A percentile compares a stretch with the other conserved stretches of the same genome.
Conservation (phyloP, 1,140 invertebrate species). For the Papilio xuthus region DNA sequence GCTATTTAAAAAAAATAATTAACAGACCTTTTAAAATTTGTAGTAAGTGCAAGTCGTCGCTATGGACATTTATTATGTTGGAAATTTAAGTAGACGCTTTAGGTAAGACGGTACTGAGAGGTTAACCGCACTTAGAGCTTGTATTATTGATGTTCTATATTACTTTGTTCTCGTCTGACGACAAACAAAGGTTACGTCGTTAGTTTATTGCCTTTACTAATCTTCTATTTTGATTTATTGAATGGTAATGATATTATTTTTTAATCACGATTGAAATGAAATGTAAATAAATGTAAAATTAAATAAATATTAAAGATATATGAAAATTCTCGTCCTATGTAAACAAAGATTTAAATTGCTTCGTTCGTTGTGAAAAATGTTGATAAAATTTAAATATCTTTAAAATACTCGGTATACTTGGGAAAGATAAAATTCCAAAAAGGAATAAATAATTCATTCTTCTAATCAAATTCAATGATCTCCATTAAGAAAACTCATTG, state of each 20-base stretch:
- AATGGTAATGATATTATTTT: not conserved
- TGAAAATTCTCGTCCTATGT: no score
- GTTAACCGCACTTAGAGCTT: constrained; percentile 20
- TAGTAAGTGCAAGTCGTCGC: not conserved
- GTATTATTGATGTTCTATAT: constrained; percentile 28
- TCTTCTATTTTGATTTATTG: not conserved
- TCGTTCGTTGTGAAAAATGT: not conserved
- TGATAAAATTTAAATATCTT: not conserved
- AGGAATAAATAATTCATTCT: constrained; percentile 20
- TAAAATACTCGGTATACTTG: not conserved
- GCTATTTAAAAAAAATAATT: no score
- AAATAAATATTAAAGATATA: no score
- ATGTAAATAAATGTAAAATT: no score
- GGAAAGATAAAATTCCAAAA: constrained; percentile 23
- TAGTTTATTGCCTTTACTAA: not conserved
- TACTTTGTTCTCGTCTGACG: constrained; percentile 8
- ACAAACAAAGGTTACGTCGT: constrained; percentile 12
- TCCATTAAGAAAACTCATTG: constrained; percentile 33
- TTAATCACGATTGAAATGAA: not conserved
- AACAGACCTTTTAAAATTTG: not conserved
- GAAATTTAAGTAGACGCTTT: constrained; percentile 7
- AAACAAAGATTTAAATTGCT: no score
- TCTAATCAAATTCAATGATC: constrained; percentile 34
- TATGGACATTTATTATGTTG: constrained; percentile 17
- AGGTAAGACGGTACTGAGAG: constrained; percentile 12